Conservation (phyloP, 2,113 vertebrate species). For the Athene cunicularia region DNA sequence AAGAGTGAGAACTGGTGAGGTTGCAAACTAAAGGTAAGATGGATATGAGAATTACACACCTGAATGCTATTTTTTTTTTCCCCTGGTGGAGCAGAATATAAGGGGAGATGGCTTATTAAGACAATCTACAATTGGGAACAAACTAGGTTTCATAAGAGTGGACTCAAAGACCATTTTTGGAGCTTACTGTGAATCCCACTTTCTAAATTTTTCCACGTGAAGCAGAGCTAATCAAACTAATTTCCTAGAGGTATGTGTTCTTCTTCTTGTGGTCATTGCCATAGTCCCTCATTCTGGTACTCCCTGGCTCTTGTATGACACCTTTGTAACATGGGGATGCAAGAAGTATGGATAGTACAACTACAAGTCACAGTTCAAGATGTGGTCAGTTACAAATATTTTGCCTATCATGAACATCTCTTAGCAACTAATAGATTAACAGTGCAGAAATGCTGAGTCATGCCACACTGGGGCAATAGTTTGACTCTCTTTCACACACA, state of each 20-base stretch:
- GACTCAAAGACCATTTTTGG: not conserved
- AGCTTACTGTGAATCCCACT: not conserved
- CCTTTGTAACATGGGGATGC: accelerated
- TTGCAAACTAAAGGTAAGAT: not conserved
- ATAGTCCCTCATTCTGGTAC: not conserved
- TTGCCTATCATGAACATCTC: not conserved
- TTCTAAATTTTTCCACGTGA: not conserved
- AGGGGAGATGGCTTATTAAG: not conserved
- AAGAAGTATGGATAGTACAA: not conserved
- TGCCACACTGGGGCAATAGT: not conserved
- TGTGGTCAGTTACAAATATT: not conserved
- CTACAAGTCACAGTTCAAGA: not conserved
- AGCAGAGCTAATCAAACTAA: not conserved
- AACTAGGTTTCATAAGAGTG: not conserved
- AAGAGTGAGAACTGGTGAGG: not conserved
- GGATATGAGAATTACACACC: not conserved
- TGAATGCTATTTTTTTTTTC: not conserved
- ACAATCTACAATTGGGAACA: not conserved
- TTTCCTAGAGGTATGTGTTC: not conserved
- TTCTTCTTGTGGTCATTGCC: not conserved
- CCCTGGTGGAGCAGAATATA: not conserved
- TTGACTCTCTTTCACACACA: not conserved
- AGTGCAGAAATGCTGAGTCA: not conserved
- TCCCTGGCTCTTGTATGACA: not conserved
- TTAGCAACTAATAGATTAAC: not conserved